Evolutionary conservation across 2,113 vertebrate species (phyloP).

Genomic region (Casuarius casuarius): DNA sequence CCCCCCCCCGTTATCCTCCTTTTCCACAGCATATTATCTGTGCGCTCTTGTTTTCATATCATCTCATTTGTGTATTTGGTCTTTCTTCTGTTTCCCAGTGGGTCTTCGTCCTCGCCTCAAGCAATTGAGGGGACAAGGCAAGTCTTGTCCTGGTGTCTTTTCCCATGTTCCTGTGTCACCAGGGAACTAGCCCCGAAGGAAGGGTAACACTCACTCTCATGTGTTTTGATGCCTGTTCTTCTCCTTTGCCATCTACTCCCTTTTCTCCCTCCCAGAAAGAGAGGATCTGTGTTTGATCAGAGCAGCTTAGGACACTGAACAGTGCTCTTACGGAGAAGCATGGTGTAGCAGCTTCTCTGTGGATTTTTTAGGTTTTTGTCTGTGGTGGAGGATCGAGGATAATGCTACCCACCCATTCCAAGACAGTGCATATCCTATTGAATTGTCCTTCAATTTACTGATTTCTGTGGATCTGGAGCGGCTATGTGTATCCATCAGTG

Average conservation of each 20-base stretch:
- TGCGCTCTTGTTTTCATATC: not conserved
- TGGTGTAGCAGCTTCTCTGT: not conserved
- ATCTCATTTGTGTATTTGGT: not conserved
- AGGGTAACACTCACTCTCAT: not conserved
- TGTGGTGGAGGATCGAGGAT: not conserved
- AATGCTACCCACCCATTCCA: not conserved
- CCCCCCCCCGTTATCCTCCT: not conserved
- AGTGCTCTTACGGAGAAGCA: not conserved
- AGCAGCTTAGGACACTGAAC: not conserved
- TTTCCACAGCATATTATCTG: not conserved
- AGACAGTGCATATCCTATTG: fast-evolving
- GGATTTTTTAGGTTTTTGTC: not conserved
- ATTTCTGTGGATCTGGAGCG: not conserved
- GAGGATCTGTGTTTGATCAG: not conserved
- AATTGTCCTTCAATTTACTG: not conserved
- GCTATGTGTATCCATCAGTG: fast-evolving
- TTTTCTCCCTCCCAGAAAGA: not conserved
- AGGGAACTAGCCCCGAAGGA: not conserved
- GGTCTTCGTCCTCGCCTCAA: not conserved
- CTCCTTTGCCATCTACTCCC: not conserved
- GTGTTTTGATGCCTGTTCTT: not conserved
- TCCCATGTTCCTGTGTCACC: not conserved
- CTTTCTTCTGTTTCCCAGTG: not conserved
- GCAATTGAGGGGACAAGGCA: not conserved
- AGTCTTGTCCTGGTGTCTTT: not conserved